phyloP scores from a whole-genome alignment of 53 echinoderm and acorn worm genomes.

The Astropecten irregularis region DNA sequence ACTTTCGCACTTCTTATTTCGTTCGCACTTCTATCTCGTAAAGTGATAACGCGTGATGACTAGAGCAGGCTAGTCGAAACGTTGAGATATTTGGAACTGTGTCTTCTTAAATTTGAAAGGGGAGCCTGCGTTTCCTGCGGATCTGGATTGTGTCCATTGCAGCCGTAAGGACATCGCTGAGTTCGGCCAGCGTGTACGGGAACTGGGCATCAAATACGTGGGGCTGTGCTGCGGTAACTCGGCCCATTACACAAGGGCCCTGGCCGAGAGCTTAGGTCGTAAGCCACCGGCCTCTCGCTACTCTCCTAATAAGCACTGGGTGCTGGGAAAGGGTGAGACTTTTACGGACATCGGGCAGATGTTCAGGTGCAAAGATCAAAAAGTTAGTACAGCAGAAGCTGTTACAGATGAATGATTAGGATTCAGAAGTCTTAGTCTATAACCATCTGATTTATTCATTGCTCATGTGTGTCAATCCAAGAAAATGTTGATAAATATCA shows the following conservation, averaged over 20 bases:
- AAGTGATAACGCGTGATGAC: no score
- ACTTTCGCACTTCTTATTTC: neutral
- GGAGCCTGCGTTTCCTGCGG: slow-evolving; percentile 62
- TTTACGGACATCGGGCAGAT: no score
- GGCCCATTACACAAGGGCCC: slow-evolving; percentile 78
- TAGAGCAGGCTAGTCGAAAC: no score
- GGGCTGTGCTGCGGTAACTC: slow-evolving; percentile 94
- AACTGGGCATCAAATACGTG: no score
- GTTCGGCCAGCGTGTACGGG: slow-evolving; percentile 71
- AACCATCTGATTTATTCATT: no score
- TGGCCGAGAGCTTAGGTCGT: slow-evolving; percentile 80
- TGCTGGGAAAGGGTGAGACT: slow-evolving; percentile 52
- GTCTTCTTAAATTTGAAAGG: slow-evolving; percentile 35
- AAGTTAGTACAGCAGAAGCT: no score
- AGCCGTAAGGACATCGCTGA: slow-evolving; percentile 59
- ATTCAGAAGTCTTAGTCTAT: no score
- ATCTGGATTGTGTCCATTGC: slow-evolving; percentile 73
- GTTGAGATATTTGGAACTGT: neutral
- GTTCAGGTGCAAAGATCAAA: no score
- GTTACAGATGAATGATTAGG: no score
- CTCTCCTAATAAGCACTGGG: slow-evolving; percentile 61
- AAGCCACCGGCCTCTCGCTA: slow-evolving; percentile 74
- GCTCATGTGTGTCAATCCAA: no score
- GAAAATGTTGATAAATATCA: no score
- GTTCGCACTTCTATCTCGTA: no score